phyloP scores from a whole-genome alignment of 2,797 vertebrate species.

The Tamandua tetradactyla region DNA sequence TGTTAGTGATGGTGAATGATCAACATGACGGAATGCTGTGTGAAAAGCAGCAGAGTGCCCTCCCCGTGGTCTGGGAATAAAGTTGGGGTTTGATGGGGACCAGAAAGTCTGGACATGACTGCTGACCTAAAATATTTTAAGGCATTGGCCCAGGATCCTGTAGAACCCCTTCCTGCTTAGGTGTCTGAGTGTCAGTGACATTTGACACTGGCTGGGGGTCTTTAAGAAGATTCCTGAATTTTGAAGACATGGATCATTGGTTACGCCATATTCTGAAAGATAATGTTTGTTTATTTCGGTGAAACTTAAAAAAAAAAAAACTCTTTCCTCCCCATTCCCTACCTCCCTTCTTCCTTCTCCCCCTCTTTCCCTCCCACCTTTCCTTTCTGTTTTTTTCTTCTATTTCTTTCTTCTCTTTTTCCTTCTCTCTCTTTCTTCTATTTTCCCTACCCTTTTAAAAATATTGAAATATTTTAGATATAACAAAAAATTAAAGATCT shows the following conservation, averaged over 20 bases:
- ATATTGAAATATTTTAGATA: background rate
- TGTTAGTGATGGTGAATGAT: background rate
- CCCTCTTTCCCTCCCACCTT: background rate
- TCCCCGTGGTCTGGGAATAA: background rate
- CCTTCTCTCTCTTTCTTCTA: background rate
- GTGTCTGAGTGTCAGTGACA: background rate
- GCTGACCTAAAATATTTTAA: background rate
- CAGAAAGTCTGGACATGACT: background rate
- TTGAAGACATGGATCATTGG: background rate
- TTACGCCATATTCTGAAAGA: background rate
- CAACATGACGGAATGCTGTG: background rate
- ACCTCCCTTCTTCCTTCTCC: background rate
- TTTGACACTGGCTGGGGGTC: background rate
- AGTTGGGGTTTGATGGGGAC: background rate
- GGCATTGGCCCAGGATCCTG: background rate
- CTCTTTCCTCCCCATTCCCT: background rate
- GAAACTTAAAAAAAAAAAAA: slow-evolving; percentile 23
- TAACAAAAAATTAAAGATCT: background rate
- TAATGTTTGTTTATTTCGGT: background rate
- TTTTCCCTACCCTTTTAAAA: background rate
- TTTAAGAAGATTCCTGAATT: background rate
- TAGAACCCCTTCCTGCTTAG: background rate
- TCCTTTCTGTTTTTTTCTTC: background rate
- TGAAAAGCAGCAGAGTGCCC: background rate
- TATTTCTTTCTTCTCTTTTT: background rate